These are phyloP conservation scores for Callinectes sapidus DNA, from an alignment of 2,888 invertebrate genomes.

Conservation along the genomic window DNA sequence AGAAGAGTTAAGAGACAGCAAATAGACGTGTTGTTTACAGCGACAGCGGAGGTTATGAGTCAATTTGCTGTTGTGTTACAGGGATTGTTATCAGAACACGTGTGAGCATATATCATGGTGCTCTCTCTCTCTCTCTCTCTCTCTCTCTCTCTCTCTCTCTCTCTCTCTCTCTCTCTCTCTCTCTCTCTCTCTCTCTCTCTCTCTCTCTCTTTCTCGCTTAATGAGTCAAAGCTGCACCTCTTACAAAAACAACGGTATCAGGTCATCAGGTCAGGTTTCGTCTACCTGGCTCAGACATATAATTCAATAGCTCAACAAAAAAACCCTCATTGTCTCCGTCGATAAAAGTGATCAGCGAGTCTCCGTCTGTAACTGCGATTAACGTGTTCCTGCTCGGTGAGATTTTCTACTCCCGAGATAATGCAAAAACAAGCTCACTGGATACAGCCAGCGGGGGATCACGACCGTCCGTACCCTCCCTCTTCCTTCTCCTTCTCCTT, in stretches of 20 bases:
- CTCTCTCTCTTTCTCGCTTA: not conserved
- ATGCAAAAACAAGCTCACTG: not conserved
- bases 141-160: constrained; percentile 1
- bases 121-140: not conserved
- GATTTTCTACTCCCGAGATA: not conserved
- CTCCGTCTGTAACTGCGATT: not conserved
- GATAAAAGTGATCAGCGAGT: not conserved
- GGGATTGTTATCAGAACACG: constrained; percentile 4
- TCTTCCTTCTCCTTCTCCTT: not conserved
- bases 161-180: not conserved
- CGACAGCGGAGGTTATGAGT: not conserved
- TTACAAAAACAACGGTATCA: not conserved
- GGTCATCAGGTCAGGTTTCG: not conserved
- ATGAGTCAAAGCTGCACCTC: not conserved
- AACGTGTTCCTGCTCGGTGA: not conserved
- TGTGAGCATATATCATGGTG: not conserved
- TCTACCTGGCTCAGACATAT: not conserved
- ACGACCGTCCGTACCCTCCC: not conserved
- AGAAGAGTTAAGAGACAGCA: not conserved
- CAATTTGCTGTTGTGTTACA: constrained; percentile 4
- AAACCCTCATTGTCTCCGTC: not conserved
- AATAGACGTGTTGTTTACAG: constrained; percentile 4
- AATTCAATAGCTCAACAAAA: not conserved
- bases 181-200: too few species aligned
- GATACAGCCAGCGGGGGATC: constrained; percentile 16